A percentile compares a stretch with the other conserved stretches of the same genome.
Evolutionary conservation across 2,113 vertebrate genomes (phyloP).

Genomic region (Athene cunicularia): DNA sequence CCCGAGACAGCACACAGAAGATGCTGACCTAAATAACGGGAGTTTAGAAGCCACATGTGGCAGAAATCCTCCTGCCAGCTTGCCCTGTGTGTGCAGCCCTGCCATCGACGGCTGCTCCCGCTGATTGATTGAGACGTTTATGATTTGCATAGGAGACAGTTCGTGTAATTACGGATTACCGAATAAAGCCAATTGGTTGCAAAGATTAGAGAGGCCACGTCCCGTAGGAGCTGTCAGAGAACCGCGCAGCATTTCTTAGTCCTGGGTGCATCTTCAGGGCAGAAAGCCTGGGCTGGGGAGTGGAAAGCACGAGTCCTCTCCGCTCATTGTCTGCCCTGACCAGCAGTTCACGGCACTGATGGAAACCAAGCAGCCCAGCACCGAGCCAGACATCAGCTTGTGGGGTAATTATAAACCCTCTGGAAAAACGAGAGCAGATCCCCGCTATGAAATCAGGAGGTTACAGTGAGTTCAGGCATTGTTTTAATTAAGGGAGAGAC

Average conservation of each 20-base stretch:
- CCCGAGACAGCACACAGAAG: neutral
- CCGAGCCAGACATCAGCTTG: neutral
- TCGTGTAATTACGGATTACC: neutral
- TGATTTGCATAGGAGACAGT: neutral
- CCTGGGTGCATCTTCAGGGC: neutral
- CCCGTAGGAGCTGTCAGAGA: neutral
- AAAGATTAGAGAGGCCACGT: neutral
- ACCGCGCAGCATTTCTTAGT: fast-evolving
- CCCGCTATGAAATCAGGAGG: constrained; percentile 28
- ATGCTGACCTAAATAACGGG: constrained; percentile 28
- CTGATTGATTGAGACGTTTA: neutral
- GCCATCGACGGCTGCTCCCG: neutral
- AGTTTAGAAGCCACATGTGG: neutral
- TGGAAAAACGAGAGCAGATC: constrained; percentile 43
- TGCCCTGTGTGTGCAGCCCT: neutral
- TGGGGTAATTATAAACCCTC: neutral
- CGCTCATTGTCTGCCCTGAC: neutral
- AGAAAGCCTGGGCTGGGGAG: neutral
- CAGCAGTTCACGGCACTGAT: neutral
- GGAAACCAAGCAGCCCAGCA: neutral
- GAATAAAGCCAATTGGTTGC: neutral
- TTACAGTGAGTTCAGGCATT: constrained; percentile 68
- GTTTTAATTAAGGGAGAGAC: constrained; percentile 77
- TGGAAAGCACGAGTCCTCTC: fast-evolving
- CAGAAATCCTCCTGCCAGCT: neutral